Conservation (phyloP, 1,140 invertebrate genomes). For the Formica selysi region DNA sequence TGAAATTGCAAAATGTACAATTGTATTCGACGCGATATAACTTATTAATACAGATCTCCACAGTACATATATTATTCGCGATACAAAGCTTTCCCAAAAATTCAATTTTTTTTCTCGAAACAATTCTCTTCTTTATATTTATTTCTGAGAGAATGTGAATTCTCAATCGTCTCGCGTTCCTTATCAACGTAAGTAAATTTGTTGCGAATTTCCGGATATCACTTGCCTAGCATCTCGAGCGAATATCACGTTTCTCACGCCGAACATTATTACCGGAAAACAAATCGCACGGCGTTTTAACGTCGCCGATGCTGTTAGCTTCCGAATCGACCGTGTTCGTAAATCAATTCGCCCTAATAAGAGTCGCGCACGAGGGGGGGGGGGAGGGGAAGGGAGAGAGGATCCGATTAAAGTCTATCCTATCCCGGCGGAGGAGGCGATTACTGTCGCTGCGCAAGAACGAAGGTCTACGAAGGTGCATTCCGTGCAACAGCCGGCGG, state of each 20-base stretch:
- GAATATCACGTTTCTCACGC: neutral
- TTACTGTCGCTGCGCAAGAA: constrained; percentile 20
- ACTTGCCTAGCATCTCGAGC: neutral
- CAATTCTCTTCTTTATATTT: neutral
- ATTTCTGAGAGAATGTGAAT: neutral
- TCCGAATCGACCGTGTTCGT: constrained; percentile 29
- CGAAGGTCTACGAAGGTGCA: constrained; percentile 36
- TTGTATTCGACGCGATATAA: neutral
- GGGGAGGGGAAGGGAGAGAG: neutral
- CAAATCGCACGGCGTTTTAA: constrained; percentile 31
- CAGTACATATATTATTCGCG: neutral
- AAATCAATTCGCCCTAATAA: constrained; percentile 48
- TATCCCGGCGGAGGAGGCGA: neutral
- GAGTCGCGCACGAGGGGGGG: neutral
- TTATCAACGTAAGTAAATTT: neutral
- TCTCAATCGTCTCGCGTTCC: constrained; percentile 1
- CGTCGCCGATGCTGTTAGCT: constrained; percentile 16
- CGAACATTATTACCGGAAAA: constrained; percentile 30
- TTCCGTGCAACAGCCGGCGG: constrained; percentile 47
- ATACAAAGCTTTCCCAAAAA: neutral
- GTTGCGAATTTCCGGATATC: no score
- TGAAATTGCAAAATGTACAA: constrained; percentile 21
- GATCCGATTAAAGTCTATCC: neutral
- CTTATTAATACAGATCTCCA: constrained; percentile 39
- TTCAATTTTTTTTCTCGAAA: neutral